phyloP scores from a whole-genome alignment of 2,113 vertebrate species.

The Callospermophilus lateralis region DNA sequence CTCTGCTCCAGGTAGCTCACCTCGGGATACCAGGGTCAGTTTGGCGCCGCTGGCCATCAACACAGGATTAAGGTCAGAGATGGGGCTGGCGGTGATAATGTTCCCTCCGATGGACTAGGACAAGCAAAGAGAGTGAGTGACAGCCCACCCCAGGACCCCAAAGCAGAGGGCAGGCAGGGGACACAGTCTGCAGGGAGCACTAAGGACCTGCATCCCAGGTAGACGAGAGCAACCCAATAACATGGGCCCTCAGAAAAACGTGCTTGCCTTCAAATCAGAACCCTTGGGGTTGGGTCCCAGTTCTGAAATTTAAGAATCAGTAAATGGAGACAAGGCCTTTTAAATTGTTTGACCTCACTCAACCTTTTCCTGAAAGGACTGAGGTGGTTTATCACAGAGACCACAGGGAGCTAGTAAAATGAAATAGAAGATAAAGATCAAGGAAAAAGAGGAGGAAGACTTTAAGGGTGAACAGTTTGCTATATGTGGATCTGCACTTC shows the following conservation, averaged over 20 bases:
- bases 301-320: not conserved
- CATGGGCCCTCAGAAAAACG: fast-evolving
- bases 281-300: too few relatives aligned
- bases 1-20: slow-evolving; percentile 82
- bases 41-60: slow-evolving; percentile 94
- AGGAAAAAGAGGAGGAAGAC: slow-evolving; percentile 9
- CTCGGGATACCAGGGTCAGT: slow-evolving; percentile 92
- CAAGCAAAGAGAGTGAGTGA: slow-evolving; percentile 21
- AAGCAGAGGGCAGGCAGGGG: too few relatives aligned
- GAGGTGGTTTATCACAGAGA: not conserved
- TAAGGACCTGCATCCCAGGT: not conserved
- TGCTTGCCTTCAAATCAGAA: not conserved
- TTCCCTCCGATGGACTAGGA: slow-evolving; percentile 96
- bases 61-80: slow-evolving; percentile 98
- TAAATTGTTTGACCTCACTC: not conserved
- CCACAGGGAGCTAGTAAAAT: not conserved
- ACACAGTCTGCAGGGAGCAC: not conserved
- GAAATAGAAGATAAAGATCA: slow-evolving; percentile 59
- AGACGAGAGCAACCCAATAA: not conserved
- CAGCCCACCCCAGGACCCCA: not conserved
- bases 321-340: not conserved
- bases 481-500: not conserved
- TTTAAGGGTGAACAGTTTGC: not conserved
- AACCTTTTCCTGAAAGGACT: not conserved
- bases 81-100: slow-evolving; percentile 98